Evolutionary conservation across 2,888 invertebrate species (phyloP).

Genomic region (Corbicula japonica): DNA sequence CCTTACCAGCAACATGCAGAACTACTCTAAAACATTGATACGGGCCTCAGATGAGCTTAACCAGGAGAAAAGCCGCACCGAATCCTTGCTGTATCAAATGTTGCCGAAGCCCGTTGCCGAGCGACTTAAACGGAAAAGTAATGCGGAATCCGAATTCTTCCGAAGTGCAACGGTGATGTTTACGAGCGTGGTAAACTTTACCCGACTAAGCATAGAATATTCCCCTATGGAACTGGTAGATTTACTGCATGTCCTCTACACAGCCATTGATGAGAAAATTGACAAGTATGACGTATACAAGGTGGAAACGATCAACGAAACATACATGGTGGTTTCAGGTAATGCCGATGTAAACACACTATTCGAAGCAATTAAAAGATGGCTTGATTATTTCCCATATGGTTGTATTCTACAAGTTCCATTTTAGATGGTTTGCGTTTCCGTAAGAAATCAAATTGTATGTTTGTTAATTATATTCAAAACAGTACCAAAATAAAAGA

Average conservation of each 20-base stretch:
- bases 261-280: conserved; percentile 66
- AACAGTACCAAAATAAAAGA: too few species aligned
- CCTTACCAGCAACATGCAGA: conserved; percentile 69
- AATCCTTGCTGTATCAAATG: conserved; percentile 74
- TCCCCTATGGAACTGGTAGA: conserved; percentile 69
- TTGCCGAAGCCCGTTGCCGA: conserved; percentile 70
- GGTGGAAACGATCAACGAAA: conserved; percentile 77
- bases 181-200: conserved; percentile 70
- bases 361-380: too few species aligned
- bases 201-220: conserved; percentile 48
- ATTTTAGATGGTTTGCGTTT: too few species aligned
- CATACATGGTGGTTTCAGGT: conserved; percentile 78
- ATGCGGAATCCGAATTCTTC: conserved; percentile 71
- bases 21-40: conserved; percentile 72
- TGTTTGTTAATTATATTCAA: too few species aligned
- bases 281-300: conserved; percentile 75
- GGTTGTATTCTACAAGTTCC: too few species aligned
- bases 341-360: not conserved
- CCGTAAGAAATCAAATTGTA: too few species aligned
- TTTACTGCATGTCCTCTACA: conserved; percentile 70
- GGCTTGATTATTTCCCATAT: too few species aligned
- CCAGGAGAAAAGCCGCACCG: conserved; percentile 65
- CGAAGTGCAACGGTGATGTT: conserved; percentile 73
- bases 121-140: conserved; percentile 62
- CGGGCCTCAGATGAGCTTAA: conserved; percentile 70